Conservation (phyloP, 2,888 invertebrate genomes). For the Eupelmus urozonus region DNA sequence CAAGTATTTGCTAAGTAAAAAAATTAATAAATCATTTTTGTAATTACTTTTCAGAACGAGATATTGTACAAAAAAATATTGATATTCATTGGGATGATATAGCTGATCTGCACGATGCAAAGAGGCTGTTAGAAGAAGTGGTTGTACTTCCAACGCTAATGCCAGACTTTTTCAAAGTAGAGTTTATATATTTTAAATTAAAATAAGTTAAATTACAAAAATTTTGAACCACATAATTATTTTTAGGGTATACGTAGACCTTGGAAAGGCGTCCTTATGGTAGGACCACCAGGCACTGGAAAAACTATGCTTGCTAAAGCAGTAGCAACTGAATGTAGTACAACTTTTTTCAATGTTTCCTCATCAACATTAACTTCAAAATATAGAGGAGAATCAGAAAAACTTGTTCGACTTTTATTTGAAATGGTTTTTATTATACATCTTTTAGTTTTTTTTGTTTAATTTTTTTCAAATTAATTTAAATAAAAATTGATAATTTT, state of each 20-base stretch:
- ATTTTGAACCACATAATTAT: constrained; percentile 31
- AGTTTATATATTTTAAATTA: constrained; percentile 8
- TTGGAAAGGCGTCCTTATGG: constrained; percentile 98
- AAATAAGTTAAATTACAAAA: constrained; percentile 25
- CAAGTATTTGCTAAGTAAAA: too few relatives aligned
- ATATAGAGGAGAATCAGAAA: constrained; percentile 99
- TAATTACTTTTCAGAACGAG: constrained; percentile 83
- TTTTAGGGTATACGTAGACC: constrained; percentile 92
- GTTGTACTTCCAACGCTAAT: constrained; percentile 98
- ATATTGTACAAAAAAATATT: constrained; percentile 97
- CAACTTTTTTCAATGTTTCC: constrained; percentile 98
- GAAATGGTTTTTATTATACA: constrained; percentile 89
- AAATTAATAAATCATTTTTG: constrained; percentile 64
- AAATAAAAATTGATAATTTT: constrained; percentile 63
- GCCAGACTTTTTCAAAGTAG: constrained; percentile 97
- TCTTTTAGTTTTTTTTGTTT: background rate
- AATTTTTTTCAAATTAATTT: constrained; percentile 25
- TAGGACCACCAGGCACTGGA: constrained; percentile 94
- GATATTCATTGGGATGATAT: constrained; percentile 97
- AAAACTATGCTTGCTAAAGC: constrained; percentile 99
- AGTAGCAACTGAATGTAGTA: constrained; percentile 98
- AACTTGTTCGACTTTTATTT: constrained; percentile 95
- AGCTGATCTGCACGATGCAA: constrained; percentile 93
- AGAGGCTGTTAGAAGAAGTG: constrained; percentile 95
- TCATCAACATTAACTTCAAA: constrained; percentile 98